A percentile compares a stretch with the other conserved stretches of the same genome.
phyloP scores from a whole-genome alignment of 2,888 invertebrate species.

The Syrista parreyssii region DNA sequence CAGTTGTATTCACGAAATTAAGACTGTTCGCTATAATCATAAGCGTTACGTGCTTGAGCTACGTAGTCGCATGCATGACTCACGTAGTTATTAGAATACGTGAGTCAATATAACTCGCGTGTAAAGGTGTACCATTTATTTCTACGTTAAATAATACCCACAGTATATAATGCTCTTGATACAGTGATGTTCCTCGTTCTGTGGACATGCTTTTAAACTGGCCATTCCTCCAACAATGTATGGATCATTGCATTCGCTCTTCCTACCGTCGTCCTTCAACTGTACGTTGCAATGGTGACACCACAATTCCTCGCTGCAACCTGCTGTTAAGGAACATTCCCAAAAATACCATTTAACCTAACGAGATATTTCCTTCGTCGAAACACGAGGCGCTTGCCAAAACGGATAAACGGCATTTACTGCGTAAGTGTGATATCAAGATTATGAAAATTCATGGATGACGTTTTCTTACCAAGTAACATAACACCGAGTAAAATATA shows the following conservation, averaged over 20 bases:
- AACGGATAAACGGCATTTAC: background rate
- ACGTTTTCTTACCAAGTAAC: background rate
- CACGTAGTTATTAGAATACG: background rate
- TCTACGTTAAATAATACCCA: conserved; percentile 13
- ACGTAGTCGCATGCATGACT: background rate
- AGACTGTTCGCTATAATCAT: background rate
- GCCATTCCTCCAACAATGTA: conserved; percentile 33
- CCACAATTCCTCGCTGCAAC: conserved; percentile 33
- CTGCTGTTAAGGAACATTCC: background rate
- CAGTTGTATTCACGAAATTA: background rate
- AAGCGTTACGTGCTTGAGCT: background rate
- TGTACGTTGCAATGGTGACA: conserved; percentile 51
- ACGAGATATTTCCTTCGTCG: conserved; percentile 20
- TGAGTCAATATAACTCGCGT: background rate
- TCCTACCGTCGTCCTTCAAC: conserved; percentile 32
- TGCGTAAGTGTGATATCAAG: background rate
- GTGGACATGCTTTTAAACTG: conserved; percentile 42
- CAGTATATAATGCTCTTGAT: conserved; percentile 46
- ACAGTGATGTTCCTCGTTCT: conserved; percentile 45
- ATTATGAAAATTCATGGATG: background rate
- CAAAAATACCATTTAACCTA: conserved; percentile 8
- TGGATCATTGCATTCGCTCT: conserved; percentile 49
- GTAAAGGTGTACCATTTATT: too few species aligned
- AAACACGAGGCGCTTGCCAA: background rate
- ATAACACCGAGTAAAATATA: background rate